A percentile compares a stretch with the other conserved stretches of the same genome.
These are phyloP conservation scores for Siderastrea siderea DNA, from an alignment of 92 coral and sea anemone genomes.

Conservation along the genomic window DNA sequence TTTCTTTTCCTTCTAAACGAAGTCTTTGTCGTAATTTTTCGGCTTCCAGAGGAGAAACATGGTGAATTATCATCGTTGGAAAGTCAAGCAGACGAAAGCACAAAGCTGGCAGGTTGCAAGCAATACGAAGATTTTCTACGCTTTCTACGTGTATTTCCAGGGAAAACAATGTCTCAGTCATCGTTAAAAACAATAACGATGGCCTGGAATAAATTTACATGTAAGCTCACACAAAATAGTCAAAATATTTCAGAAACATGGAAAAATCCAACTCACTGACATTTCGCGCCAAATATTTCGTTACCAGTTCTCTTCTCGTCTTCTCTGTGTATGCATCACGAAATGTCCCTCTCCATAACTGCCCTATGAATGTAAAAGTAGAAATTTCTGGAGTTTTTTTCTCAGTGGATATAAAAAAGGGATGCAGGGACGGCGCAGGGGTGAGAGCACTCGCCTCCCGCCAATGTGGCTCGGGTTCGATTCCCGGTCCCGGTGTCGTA, in stretches of 20 bases:
- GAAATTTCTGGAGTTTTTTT: no score
- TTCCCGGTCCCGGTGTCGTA: no score
- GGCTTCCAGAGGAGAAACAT: conserved; percentile 67
- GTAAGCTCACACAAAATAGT: neutral
- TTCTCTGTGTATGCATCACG: neutral
- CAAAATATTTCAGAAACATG: neutral
- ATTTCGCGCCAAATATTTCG: conserved; percentile 51
- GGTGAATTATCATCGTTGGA: conserved; percentile 88
- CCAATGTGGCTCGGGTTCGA: no score
- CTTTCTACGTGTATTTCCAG: conserved; percentile 93
- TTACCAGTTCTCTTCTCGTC: conserved; percentile 11
- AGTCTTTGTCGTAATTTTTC: conserved; percentile 83
- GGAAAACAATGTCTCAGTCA: conserved; percentile 89
- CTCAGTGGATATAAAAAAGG: no score
- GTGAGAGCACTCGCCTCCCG: no score
- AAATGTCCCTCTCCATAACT: neutral
- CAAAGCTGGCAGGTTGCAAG: conserved; percentile 87
- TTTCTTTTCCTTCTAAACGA: conserved; percentile 51
- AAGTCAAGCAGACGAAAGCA: conserved; percentile 95
- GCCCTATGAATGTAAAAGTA: no score
- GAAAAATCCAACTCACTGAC: neutral
- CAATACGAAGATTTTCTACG: conserved; percentile 68
- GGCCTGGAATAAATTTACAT: neutral
- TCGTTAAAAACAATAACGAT: neutral
- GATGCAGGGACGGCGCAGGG: no score